These are phyloP conservation scores for Orchestia grillus DNA, from an alignment of 1,140 invertebrate species.

Conservation along the genomic window DNA sequence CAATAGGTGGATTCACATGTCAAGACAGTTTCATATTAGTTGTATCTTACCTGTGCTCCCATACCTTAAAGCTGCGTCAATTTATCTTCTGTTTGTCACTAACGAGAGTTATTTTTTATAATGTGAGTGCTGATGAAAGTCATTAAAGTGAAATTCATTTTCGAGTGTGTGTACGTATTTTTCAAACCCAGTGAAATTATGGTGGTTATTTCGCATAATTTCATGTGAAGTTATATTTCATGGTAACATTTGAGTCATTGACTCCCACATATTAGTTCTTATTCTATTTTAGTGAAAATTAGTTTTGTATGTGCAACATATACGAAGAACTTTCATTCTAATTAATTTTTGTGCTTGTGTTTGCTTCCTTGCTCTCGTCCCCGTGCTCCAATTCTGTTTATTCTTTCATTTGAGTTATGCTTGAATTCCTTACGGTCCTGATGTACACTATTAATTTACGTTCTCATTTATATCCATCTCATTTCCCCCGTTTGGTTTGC, in stretches of 20 bases:
- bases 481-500: not conserved
- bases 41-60: not conserved
- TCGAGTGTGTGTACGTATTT: not conserved
- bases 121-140: too few relatives aligned
- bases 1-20: not conserved
- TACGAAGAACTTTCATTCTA: not conserved
- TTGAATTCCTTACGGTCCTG: not conserved
- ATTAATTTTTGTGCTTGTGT: not conserved
- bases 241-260: not conserved
- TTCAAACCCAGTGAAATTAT: not conserved
- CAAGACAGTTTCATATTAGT: not conserved
- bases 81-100: not conserved
- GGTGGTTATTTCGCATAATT: not conserved
- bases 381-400: not conserved
- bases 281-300: not conserved
- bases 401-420: not conserved
- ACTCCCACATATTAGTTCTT: not conserved
- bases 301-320: not conserved
- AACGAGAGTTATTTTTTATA: too few relatives aligned
- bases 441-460: not conserved
- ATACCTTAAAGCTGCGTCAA: not conserved
- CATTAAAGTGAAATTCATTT: not conserved
- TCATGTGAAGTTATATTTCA: not conserved
- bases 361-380: constrained; percentile 10
- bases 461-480: too few relatives aligned